These are phyloP conservation scores for Pandemis corylana DNA, from an alignment of 2,888 invertebrate genomes.

Conservation along the genomic window DNA sequence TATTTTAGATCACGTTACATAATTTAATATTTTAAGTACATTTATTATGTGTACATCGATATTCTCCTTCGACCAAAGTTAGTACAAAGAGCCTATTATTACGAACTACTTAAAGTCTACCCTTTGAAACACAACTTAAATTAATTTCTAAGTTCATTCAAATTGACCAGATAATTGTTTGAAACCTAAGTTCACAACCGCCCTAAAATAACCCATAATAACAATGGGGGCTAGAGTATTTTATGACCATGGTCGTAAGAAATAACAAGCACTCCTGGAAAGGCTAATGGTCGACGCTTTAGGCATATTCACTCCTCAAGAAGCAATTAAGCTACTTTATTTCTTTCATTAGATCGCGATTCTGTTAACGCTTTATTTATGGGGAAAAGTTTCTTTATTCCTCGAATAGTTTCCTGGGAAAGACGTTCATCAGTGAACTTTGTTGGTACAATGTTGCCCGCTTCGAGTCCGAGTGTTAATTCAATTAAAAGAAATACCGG, in stretches of 20 bases:
- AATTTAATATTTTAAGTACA: background rate
- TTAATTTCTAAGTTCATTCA: conserved; percentile 39
- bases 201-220: conserved; percentile 25
- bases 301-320: conserved; percentile 55
- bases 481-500: conserved; percentile 63
- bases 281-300: conserved; percentile 56
- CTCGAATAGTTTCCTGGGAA: conserved; percentile 48
- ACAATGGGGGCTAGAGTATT: conserved; percentile 32
- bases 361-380: conserved; percentile 63
- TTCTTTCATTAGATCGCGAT: conserved; percentile 68
- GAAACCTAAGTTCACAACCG: conserved; percentile 25
- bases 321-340: conserved; percentile 70
- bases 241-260: conserved; percentile 41
- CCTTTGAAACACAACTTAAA: conserved; percentile 37
- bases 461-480: conserved; percentile 64
- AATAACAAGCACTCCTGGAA: conserved; percentile 52
- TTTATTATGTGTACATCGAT: conserved; percentile 12
- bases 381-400: conserved; percentile 55
- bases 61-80: conserved; percentile 23
- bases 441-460: conserved; percentile 47
- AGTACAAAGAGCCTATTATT: conserved; percentile 30
- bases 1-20: background rate
- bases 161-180: conserved; percentile 37
- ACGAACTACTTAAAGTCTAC: conserved; percentile 30
- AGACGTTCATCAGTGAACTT: conserved; percentile 46